phyloP scores from a whole-genome alignment of 2,888 invertebrate genomes.

The Metopia argyrocephala region DNA sequence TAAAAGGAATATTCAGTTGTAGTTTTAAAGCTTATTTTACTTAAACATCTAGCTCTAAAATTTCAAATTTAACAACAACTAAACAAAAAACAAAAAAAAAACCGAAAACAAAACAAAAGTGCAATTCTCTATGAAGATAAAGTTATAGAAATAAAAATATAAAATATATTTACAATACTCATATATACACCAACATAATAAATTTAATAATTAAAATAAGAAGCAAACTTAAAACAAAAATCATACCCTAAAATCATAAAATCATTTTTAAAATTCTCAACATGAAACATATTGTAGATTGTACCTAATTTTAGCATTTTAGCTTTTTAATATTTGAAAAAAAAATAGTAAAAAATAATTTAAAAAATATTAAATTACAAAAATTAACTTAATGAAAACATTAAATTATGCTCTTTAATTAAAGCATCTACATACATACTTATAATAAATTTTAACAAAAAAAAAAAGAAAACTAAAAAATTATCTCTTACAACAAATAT shows the following conservation, averaged over 20 bases:
- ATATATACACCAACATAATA: constrained; percentile 47
- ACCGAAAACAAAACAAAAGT: constrained; percentile 55
- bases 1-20: neutral
- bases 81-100: constrained; percentile 6
- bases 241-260: constrained; percentile 16
- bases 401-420: constrained; percentile 29
- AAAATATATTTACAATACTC: constrained; percentile 63
- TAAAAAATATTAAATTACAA: neutral
- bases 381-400: neutral
- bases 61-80: constrained; percentile 27
- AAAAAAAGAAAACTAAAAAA: constrained; percentile 16
- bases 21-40: constrained; percentile 19
- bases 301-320: constrained; percentile 64
- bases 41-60: constrained; percentile 22
- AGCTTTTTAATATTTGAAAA: constrained; percentile 42
- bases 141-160: constrained; percentile 37
- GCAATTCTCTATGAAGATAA: constrained; percentile 59
- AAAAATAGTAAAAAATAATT: constrained; percentile 24
- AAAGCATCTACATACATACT: neutral
- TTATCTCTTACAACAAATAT: constrained; percentile 25
- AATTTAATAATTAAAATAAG: constrained; percentile 17
- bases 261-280: constrained; percentile 29
- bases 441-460: constrained; percentile 19
- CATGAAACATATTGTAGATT: constrained; percentile 61
- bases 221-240: neutral